A percentile compares a stretch with the other conserved stretches of the same genome.
Conservation (phyloP, 2,888 invertebrate genomes). For the Nomada ruficornis region DNA sequence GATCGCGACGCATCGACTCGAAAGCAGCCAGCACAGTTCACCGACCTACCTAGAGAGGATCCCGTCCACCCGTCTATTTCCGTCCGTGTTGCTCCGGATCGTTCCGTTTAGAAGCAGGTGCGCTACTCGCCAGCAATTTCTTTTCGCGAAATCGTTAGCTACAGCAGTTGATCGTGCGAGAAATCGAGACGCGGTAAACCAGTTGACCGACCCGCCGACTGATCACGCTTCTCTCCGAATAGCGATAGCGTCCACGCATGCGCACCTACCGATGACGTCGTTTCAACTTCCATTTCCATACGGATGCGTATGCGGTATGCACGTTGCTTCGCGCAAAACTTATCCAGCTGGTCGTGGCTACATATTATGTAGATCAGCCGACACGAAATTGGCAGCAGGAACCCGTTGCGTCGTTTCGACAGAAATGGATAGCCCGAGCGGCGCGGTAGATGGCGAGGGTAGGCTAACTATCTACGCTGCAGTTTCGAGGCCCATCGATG, state of each 20-base stretch:
- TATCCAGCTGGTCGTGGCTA: neutral
- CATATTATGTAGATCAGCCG: too few species aligned
- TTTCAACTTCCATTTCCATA: conserved; percentile 26
- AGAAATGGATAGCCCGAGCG: too few species aligned
- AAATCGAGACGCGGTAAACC: conserved; percentile 5
- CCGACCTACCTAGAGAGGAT: neutral
- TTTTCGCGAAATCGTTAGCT: neutral
- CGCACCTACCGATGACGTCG: conserved; percentile 43
- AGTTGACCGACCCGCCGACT: conserved; percentile 1
- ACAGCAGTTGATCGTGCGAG: neutral
- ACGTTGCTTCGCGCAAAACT: neutral
- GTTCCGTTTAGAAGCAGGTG: neutral
- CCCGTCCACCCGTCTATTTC: neutral
- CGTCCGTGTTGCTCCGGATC: neutral
- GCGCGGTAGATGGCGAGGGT: too few species aligned
- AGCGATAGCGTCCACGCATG: conserved; percentile 44
- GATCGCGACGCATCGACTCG: neutral
- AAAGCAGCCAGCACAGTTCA: neutral
- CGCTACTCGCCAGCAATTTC: neutral
- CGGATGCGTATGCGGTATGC: neutral
- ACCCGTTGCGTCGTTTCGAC: too few species aligned
- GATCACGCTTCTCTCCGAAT: conserved; percentile 2
- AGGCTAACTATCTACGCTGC: too few species aligned
- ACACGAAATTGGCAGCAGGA: too few species aligned
- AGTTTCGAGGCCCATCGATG: too few species aligned